Evolutionary conservation across 2,797 vertebrate species (phyloP).

Genomic region (Diceros bicornis): DNA sequence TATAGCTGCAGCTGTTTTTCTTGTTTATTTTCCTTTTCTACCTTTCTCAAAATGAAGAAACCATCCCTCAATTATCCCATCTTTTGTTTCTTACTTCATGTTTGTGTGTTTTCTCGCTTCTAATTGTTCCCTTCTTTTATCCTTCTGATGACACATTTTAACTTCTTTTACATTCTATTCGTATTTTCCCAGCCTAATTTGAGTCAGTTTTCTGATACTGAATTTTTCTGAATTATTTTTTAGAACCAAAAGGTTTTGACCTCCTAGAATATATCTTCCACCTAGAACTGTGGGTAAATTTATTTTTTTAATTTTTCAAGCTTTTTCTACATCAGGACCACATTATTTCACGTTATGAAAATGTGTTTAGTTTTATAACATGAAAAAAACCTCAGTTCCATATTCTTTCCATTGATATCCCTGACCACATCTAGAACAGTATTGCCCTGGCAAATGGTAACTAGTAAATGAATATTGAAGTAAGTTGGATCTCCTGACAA

Average conservation of each 20-base stretch:
- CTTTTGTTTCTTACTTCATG: neutral
- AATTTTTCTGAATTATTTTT: conserved; percentile 44
- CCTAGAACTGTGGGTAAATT: neutral
- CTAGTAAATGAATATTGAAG: neutral
- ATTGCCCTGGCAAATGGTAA: neutral
- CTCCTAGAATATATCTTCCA: neutral
- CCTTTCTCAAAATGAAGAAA: conserved; percentile 22
- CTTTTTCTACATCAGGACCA: neutral
- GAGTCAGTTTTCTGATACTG: neutral
- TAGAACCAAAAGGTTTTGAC: neutral
- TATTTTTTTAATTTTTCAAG: neutral
- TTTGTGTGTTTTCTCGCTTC: neutral
- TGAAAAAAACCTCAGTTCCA: neutral
- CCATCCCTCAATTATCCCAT: neutral
- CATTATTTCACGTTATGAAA: neutral
- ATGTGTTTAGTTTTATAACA: conserved; percentile 18
- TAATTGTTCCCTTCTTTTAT: neutral
- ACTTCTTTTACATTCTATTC: neutral
- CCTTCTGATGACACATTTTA: neutral
- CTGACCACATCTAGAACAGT: neutral
- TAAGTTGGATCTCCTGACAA: neutral
- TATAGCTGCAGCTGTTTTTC: neutral
- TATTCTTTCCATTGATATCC: neutral
- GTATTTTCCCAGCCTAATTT: conserved; percentile 37
- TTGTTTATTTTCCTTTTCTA: neutral